Conservation (phyloP, 2,113 vertebrate species). For the Zosterops lateralis region DNA sequence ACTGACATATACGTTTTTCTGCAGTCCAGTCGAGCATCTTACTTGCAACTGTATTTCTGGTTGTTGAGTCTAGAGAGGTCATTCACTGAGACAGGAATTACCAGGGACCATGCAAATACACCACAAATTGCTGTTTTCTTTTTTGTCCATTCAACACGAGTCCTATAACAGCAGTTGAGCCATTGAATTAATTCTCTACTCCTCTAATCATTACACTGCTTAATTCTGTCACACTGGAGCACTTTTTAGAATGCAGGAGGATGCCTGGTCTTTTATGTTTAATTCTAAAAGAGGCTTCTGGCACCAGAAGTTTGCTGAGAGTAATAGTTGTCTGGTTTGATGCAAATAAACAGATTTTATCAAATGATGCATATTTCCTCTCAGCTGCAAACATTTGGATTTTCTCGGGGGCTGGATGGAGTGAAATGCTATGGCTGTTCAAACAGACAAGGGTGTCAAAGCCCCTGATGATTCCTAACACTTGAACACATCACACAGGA, state of each 20-base stretch:
- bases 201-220: not conserved
- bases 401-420: not conserved
- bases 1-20: not conserved
- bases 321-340: constrained; percentile 8
- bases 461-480: constrained; percentile 33
- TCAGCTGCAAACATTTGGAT: constrained; percentile 32
- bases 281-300: not conserved
- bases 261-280: not conserved
- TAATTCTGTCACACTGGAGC: not conserved
- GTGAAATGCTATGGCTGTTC: constrained; percentile 21
- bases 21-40: not conserved
- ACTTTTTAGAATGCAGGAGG: not conserved
- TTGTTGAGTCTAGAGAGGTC: not conserved
- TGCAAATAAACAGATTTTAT: constrained; percentile 49
- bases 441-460: constrained; percentile 48
- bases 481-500: constrained; percentile 40
- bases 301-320: not conserved
- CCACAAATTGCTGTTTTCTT: not conserved
- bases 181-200: not conserved
- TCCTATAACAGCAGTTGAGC: not conserved
- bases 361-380: not conserved
- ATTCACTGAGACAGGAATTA: not conserved
- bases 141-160: not conserved
- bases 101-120: not conserved
- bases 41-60: not conserved